Evolutionary conservation across 2,888 invertebrate genomes (phyloP), one percentile per base, ranked within the genome.

Genomic region (Brachypalpus laphriformis): DNA sequence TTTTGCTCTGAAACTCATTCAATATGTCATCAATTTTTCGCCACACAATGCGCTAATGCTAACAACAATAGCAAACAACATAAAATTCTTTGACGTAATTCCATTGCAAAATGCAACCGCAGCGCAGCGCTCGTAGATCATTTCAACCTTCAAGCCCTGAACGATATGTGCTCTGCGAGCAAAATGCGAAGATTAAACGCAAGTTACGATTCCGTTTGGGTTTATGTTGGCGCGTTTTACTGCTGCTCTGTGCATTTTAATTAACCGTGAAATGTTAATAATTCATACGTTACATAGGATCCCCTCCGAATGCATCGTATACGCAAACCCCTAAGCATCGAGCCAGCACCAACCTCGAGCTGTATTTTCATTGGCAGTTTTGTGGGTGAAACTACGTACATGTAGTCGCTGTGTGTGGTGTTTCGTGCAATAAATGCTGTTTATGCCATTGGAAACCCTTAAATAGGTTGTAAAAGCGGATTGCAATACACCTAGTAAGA

Each of bases 401-500:
- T n/a, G n/a, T n/a, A n/a, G n/a, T n/a, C 14, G 11, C 16, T 0
- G 28, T 22, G 4, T 45, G 14, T 18, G 45, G 40, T 20, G 63
- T 34, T 74, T 65, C 47, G 42, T 61, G 56, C 14, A 75, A 75
- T 75, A 57, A 75, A 75, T 66, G 57, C 66, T 37, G 57, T 56
- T 75, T 66, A 75, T 75, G 28, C 66, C 18, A 66, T 57, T 75
- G 34, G 49, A 66, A 75, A 75, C 37, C 66, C 47, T 75, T 57
- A 75, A 75, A 75, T 63, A 75, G 63, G 45, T 65, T 75, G 63
- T 56, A 65, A 42, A 65, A 75, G 63, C 74, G 74, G 74, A 75
- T 75, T 75, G 63, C 74, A 75, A 45, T 4, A 25, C 74, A 75
- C 63, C 74, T 75, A 31, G 1, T 8, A 49, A 51, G 49, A 51